These are phyloP conservation scores for Spilarctia lutea DNA, from an alignment of 2,888 invertebrate genomes.

Conservation along the genomic window DNA sequence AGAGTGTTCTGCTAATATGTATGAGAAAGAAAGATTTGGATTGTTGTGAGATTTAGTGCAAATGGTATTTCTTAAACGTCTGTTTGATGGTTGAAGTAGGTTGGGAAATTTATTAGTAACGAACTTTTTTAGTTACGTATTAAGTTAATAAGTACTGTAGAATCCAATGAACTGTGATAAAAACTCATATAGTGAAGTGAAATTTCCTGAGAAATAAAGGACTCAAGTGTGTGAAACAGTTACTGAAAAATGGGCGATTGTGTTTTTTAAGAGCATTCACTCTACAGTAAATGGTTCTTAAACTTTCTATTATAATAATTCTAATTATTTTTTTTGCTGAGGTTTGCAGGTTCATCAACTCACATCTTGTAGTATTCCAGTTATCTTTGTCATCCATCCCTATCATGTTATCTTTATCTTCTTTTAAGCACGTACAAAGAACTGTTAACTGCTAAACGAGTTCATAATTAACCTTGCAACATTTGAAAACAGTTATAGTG, in stretches of 20 bases:
- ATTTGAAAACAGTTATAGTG: neutral
- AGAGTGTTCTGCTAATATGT: constrained; percentile 63
- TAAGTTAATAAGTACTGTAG: constrained; percentile 8
- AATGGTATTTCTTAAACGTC: constrained; percentile 42
- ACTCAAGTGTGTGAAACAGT: constrained; percentile 7
- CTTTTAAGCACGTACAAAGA: neutral
- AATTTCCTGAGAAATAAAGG: constrained; percentile 1
- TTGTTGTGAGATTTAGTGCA: constrained; percentile 36
- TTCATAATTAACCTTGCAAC: neutral
- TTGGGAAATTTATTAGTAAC: constrained; percentile 28
- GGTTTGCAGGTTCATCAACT: no score
- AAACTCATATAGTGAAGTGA: constrained; percentile 13
- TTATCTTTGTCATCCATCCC: no score
- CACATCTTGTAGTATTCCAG: no score
- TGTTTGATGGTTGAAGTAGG: constrained; percentile 32
- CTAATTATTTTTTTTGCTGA: no score
- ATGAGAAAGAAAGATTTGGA: constrained; percentile 62
- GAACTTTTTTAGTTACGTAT: constrained; percentile 18
- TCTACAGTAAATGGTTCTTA: neutral
- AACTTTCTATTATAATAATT: neutral
- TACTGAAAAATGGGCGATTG: neutral
- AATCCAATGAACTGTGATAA: constrained; percentile 22
- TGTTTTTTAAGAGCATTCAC: neutral
- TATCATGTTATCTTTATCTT: no score
- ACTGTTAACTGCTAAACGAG: neutral